phyloP scores from a whole-genome alignment of 2,888 invertebrate genomes.

The Strigamia maritima region DNA sequence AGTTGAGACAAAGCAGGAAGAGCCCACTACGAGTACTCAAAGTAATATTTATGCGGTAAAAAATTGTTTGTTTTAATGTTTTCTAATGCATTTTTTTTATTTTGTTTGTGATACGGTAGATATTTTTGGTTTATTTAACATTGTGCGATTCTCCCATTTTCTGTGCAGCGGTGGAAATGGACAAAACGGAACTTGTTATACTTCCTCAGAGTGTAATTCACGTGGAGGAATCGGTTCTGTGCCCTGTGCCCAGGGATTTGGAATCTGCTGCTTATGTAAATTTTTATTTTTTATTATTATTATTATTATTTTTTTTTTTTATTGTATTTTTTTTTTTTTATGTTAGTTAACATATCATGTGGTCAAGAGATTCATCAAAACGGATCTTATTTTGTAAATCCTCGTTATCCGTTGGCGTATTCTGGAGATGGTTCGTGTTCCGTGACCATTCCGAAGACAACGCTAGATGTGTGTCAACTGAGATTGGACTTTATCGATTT shows the following conservation, averaged over 20 bases:
- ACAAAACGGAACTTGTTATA: slow-evolving; percentile 77
- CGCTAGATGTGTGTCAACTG: slow-evolving; percentile 72
- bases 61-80: neutral
- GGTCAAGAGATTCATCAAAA: slow-evolving; percentile 74
- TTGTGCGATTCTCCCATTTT: slow-evolving; percentile 72
- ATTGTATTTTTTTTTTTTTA: too few species aligned
- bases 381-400: slow-evolving; percentile 81
- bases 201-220: slow-evolving; percentile 66
- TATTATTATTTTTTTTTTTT: slow-evolving; percentile 42
- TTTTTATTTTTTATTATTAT: slow-evolving; percentile 45
- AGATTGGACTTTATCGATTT: slow-evolving; percentile 47
- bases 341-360: slow-evolving; percentile 77
- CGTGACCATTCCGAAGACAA: slow-evolving; percentile 71
- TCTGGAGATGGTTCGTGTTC: slow-evolving; percentile 82
- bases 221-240: slow-evolving; percentile 72
- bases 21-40: slow-evolving; percentile 8
- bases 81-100: neutral
- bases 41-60: neutral
- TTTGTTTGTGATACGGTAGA: neutral
- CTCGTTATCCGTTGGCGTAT: slow-evolving; percentile 71
- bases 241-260: slow-evolving; percentile 71
- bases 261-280: slow-evolving; percentile 78
- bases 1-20: neutral
- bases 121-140: slow-evolving; percentile 62
- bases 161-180: slow-evolving; percentile 71